Evolutionary conservation across 2,797 vertebrate species (phyloP).

Genomic region (Rhincodon typus): DNA sequence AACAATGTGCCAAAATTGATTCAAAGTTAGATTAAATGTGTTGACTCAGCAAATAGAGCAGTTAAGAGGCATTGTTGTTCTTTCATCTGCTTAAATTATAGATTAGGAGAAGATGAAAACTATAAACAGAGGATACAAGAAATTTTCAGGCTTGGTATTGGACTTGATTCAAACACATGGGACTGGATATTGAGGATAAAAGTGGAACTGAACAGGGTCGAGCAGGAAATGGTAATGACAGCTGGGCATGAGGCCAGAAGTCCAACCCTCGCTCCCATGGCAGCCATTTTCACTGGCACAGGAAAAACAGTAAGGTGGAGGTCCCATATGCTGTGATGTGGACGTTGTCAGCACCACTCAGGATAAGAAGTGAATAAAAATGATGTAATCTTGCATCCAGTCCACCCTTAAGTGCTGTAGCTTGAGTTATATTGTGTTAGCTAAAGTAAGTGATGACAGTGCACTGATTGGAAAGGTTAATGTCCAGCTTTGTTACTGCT

Average conservation of each 20-base stretch:
- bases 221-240: neutral
- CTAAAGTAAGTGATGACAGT: neutral
- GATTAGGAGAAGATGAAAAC: neutral
- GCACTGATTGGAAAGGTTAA: neutral
- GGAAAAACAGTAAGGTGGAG: too few species aligned
- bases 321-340: neutral
- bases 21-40: neutral
- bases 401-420: neutral
- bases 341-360: neutral
- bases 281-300: neutral
- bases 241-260: neutral
- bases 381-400: neutral
- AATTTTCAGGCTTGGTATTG: neutral
- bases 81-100: neutral
- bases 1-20: neutral
- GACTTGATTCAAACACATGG: neutral
- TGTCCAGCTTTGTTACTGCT: neutral
- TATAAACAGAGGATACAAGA: neutral
- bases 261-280: neutral
- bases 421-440: neutral
- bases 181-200: neutral
- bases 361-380: too few species aligned
- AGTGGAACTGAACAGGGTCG: too few species aligned
- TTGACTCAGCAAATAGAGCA: neutral
- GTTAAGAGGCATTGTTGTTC: conserved; percentile 7